Evolutionary conservation across 2,113 vertebrate species (phyloP).

Genomic region (Bufo bufo): DNA sequence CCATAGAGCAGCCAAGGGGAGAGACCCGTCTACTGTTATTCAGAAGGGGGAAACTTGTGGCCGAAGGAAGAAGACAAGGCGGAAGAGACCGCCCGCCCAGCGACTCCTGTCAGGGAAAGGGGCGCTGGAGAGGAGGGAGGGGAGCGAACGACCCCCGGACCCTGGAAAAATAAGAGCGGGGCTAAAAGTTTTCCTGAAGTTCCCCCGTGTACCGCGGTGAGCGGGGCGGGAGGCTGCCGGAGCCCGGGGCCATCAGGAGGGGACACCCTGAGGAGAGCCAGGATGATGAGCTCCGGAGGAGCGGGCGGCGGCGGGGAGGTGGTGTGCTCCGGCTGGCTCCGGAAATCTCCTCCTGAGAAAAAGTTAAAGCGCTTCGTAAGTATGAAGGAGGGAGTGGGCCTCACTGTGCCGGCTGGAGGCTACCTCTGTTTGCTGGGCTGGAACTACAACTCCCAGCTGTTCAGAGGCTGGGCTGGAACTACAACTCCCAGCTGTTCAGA

Average conservation of each 20-base stretch:
- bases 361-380: constrained; percentile 99
- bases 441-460: too few species aligned
- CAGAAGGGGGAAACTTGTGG: constrained; percentile 34
- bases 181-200: constrained; percentile 33
- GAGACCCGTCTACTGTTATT: background rate
- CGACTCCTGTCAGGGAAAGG: constrained; percentile 5
- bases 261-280: background rate
- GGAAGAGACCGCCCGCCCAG: constrained; percentile 29
- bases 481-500: too few species aligned
- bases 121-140: constrained; percentile 28
- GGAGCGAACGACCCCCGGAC: background rate
- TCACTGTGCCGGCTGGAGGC: background rate
- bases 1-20: background rate
- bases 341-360: constrained; percentile 97
- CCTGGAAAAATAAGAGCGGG: constrained; percentile 9
- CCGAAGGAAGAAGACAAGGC: constrained; percentile 11
- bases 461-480: too few species aligned
- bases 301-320: constrained; percentile 84
- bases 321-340: constrained; percentile 92
- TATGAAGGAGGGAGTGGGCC: constrained; percentile 59
- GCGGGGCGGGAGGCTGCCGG: constrained; percentile 52
- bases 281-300: constrained; percentile 25
- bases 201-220: background rate
- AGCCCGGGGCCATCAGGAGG: constrained; percentile 34
- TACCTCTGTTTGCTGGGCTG: background rate